Evolutionary conservation across 2,113 vertebrate genomes (phyloP).

Genomic region (Ramphastos sulfuratus): DNA sequence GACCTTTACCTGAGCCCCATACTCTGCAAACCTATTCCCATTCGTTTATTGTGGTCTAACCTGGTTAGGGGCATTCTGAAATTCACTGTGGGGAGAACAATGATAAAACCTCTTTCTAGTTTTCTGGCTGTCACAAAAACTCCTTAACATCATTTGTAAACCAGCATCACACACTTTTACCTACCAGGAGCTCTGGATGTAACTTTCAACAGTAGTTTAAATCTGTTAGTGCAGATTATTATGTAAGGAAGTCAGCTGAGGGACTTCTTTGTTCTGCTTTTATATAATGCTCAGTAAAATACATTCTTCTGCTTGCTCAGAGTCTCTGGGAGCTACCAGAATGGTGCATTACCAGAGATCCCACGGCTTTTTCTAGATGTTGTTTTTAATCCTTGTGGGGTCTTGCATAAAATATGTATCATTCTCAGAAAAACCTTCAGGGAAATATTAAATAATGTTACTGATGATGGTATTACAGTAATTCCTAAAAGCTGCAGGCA

Average conservation of each 20-base stretch:
- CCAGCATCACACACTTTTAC: neutral
- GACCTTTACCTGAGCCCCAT: neutral
- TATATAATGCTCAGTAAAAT: neutral
- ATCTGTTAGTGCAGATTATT: neutral
- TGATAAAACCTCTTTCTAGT: neutral
- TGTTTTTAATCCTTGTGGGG: neutral
- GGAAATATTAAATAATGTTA: slow-evolving; percentile 27
- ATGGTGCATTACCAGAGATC: neutral
- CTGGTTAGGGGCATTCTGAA: neutral
- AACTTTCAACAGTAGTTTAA: neutral
- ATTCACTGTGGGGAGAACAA: neutral
- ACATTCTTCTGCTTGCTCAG: neutral
- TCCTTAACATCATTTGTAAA: neutral
- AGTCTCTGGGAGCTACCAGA: neutral
- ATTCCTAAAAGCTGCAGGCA: slow-evolving; percentile 34
- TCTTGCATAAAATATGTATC: neutral
- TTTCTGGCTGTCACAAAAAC: neutral
- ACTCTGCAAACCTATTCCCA: neutral
- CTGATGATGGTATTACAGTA: slow-evolving; percentile 9
- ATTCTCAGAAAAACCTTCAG: neutral
- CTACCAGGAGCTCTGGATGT: neutral
- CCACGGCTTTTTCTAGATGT: neutral
- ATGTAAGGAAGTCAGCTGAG: neutral
- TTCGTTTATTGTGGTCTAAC: neutral
- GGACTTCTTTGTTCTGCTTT: neutral